These are phyloP conservation scores for Scomber scombrus DNA, from an alignment of 2,113 vertebrate species.

Conservation along the genomic window DNA sequence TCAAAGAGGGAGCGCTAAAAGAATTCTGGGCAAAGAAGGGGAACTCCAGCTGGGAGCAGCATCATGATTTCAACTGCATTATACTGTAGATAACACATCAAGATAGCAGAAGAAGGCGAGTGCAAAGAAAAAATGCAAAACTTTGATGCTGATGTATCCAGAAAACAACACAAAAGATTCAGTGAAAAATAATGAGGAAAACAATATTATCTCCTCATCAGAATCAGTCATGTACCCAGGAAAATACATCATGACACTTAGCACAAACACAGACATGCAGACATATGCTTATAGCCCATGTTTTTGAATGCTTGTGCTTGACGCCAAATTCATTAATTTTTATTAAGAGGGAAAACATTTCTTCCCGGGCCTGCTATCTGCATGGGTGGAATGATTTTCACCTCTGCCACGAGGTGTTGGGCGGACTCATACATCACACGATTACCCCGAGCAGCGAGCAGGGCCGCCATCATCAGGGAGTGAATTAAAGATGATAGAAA, in stretches of 20 bases:
- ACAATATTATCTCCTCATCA: constrained; percentile 47
- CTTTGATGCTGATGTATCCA: constrained; percentile 31
- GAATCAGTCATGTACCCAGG: constrained; percentile 21
- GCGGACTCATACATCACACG: constrained; percentile 98
- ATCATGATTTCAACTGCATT: constrained; percentile 41
- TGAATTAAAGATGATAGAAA: constrained; percentile 99
- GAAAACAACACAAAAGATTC: constrained; percentile 39
- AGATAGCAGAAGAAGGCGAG: constrained; percentile 36
- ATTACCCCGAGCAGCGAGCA: constrained; percentile 97
- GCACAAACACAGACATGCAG: constrained; percentile 39
- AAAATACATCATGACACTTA: constrained; percentile 31
- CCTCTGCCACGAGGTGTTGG: constrained; percentile 99
- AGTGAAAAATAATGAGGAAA: constrained; percentile 49
- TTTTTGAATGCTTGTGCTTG: constrained; percentile 75
- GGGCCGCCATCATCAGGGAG: constrained; percentile 99
- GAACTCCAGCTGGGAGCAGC: constrained; percentile 70
- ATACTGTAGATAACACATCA: constrained; percentile 37
- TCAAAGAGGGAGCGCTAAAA: constrained; percentile 61
- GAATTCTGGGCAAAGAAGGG: constrained; percentile 63
- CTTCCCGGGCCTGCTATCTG: constrained; percentile 93
- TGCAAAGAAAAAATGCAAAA: neutral
- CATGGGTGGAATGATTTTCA: constrained; percentile 99
- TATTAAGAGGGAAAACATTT: constrained; percentile 97
- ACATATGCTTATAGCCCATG: constrained; percentile 17
- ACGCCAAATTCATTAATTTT: constrained; percentile 96